These are phyloP conservation scores for Pharmacophagus antenor DNA, from an alignment of 2,888 invertebrate species.

Conservation along the genomic window DNA sequence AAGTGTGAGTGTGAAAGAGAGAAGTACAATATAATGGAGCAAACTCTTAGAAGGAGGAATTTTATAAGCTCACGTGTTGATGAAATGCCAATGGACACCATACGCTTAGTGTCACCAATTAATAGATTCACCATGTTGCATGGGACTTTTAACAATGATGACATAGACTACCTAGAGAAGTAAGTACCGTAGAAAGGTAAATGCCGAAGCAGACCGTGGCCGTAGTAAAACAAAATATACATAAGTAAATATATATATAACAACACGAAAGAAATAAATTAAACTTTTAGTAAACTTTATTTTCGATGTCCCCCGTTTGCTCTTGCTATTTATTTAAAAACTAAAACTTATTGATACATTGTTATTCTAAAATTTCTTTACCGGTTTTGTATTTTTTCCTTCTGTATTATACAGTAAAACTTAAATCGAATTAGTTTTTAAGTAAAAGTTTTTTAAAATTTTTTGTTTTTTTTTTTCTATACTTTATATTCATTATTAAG, in stretches of 20 bases:
- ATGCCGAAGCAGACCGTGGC: background rate
- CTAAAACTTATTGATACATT: no score
- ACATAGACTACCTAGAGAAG: slow-evolving; percentile 50
- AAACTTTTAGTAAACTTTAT: no score
- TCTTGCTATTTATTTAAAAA: no score
- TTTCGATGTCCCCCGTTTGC: no score
- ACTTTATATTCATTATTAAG: background rate
- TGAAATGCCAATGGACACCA: slow-evolving; percentile 61
- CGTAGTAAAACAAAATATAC: background rate
- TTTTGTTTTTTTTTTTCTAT: background rate
- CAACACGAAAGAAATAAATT: no score
- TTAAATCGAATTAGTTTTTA: no score
- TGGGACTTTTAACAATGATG: slow-evolving; percentile 54
- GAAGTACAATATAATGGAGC: slow-evolving; percentile 47
- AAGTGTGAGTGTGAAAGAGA: slow-evolving; percentile 10
- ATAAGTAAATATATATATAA: no score
- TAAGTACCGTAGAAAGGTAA: slow-evolving; percentile 46
- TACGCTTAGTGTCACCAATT: slow-evolving; percentile 65
- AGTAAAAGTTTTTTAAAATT: no score
- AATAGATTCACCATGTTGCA: slow-evolving; percentile 66
- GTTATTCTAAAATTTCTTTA: no score
- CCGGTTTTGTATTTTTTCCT: no score
- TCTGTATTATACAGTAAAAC: no score
- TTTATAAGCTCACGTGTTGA: slow-evolving; percentile 62
- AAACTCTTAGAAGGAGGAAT: slow-evolving; percentile 48